Conservation (phyloP, 2,797 vertebrate species). For the Pipistrellus kuhlii region DNA sequence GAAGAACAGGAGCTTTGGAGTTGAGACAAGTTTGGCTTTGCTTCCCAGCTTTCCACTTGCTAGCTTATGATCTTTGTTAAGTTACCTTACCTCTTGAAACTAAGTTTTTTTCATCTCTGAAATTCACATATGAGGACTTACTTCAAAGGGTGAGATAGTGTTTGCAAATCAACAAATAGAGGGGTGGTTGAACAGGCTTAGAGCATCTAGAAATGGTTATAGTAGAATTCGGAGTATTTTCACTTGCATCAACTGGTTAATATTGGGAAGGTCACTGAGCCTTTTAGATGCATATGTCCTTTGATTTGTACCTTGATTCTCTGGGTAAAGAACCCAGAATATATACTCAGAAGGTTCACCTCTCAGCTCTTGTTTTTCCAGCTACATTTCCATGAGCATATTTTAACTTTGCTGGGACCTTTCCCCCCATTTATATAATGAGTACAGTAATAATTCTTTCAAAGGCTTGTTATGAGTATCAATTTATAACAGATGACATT, state of each 20-base stretch:
- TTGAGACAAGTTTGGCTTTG: background rate
- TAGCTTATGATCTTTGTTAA: slow-evolving; percentile 13
- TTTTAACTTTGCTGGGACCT: slow-evolving; percentile 44
- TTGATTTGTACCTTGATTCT: slow-evolving; percentile 57
- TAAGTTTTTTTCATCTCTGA: background rate
- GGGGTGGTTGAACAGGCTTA: background rate
- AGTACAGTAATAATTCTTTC: background rate
- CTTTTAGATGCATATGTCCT: background rate
- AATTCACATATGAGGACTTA: background rate
- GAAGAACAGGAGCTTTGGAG: background rate
- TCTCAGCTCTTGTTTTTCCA: background rate
- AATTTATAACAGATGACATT: slow-evolving; percentile 14
- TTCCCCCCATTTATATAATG: background rate
- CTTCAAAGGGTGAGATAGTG: background rate
- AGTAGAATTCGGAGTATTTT: slow-evolving; percentile 18
- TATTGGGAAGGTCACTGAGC: background rate
- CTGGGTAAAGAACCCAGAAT: background rate
- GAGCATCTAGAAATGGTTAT: background rate
- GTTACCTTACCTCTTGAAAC: background rate
- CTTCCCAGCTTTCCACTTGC: background rate
- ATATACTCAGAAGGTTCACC: background rate
- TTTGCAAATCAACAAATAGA: background rate
- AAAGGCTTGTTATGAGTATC: background rate
- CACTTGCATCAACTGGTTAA: slow-evolving; percentile 42
- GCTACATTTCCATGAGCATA: background rate